Conservation (phyloP, 1,140 invertebrate species). For the Heterodera carotae region DNA sequence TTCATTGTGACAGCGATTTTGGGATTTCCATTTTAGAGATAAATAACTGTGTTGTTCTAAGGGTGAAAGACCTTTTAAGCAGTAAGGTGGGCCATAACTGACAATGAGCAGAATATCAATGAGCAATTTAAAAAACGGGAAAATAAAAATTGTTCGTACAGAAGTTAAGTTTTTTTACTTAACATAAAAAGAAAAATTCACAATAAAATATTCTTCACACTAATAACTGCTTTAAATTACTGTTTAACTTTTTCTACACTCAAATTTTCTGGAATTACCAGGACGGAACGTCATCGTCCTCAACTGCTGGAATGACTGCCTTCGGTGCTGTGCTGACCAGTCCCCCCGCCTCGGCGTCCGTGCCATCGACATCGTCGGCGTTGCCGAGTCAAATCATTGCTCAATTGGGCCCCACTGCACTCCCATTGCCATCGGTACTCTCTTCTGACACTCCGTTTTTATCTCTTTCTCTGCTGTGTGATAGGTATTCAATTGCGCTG, state of each 20-base stretch:
- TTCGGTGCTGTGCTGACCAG: not conserved
- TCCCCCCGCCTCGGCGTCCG: not conserved
- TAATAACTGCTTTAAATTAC: too few relatives aligned
- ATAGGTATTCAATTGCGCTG: constrained; percentile 38
- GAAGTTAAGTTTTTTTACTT: too few relatives aligned
- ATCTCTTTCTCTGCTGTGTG: constrained; percentile 15
- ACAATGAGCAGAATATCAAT: too few relatives aligned
- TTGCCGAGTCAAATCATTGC: not conserved
- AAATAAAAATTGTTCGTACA: too few relatives aligned
- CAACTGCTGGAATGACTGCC: not conserved
- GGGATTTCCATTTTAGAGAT: not conserved
- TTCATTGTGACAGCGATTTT: not conserved
- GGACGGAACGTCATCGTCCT: not conserved
- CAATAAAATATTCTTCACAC: too few relatives aligned
- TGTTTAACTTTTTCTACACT: too few relatives aligned
- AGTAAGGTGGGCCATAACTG: too few relatives aligned
- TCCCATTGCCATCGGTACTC: constrained; percentile 7
- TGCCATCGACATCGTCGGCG: not conserved
- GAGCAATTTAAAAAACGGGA: too few relatives aligned
- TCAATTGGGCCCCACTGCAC: not conserved
- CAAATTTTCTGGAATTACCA: not conserved
- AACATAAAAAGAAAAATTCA: too few relatives aligned
- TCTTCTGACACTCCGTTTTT: constrained; percentile 11
- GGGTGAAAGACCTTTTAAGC: too few relatives aligned
- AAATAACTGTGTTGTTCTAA: too few relatives aligned